Evolutionary conservation across 2,888 invertebrate species (phyloP).

Genomic region (Carcina quercana): DNA sequence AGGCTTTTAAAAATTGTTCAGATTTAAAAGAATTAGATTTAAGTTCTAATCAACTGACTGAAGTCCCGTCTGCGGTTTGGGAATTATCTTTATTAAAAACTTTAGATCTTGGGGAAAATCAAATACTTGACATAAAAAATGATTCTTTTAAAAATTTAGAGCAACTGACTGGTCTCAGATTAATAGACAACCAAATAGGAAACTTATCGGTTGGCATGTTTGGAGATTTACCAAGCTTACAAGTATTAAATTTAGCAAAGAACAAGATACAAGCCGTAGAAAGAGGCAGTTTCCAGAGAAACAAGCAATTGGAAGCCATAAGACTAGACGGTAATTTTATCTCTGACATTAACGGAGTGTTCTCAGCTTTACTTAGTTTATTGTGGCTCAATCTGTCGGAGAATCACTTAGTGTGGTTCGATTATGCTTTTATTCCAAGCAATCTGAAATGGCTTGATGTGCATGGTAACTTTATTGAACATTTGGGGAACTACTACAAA

Average conservation of each 20-base stretch:
- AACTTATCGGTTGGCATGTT: conserved; percentile 90
- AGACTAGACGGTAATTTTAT: conserved; percentile 91
- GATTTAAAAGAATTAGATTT: conserved; percentile 91
- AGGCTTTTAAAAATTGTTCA: conserved; percentile 91
- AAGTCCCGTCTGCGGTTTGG: conserved; percentile 87
- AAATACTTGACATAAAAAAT: conserved; percentile 87
- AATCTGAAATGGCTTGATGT: conserved; percentile 93
- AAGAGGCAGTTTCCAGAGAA: conserved; percentile 87
- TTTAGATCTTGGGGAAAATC: conserved; percentile 93
- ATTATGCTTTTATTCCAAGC: conserved; percentile 91
- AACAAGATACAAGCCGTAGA: conserved; percentile 91
- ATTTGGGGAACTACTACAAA: conserved; percentile 90
- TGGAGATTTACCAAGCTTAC: conserved; percentile 86
- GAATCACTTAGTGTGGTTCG: conserved; percentile 94
- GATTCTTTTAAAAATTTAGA: conserved; percentile 89
- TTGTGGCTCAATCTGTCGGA: conserved; percentile 92
- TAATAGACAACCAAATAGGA: conserved; percentile 92
- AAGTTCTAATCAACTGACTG: conserved; percentile 87
- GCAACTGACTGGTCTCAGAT: conserved; percentile 88
- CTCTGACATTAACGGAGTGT: conserved; percentile 91
- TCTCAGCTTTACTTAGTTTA: conserved; percentile 86
- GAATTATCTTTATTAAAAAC: conserved; percentile 89
- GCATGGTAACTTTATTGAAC: conserved; percentile 91
- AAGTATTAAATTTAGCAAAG: conserved; percentile 90
- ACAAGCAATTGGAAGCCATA: conserved; percentile 88